A percentile compares a stretch with the other conserved stretches of the same genome.
Evolutionary conservation across 1,140 invertebrate species (phyloP).

Genomic region (Drosophila pruinosa): DNA sequence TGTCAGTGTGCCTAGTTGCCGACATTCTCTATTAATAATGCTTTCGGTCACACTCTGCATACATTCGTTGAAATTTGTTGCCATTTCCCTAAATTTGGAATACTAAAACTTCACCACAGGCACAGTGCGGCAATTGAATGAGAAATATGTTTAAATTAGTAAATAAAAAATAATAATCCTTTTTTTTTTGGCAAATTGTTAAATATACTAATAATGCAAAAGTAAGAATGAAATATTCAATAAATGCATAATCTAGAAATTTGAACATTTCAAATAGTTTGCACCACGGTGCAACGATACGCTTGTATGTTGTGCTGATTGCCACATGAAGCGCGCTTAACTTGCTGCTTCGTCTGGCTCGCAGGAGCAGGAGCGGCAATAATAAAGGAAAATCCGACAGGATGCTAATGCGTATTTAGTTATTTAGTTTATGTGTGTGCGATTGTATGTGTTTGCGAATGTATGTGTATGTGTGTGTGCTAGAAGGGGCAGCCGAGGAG

Average conservation of each 20-base stretch:
- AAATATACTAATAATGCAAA: background rate
- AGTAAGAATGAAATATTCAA: background rate
- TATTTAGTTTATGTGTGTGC: conserved; percentile 63
- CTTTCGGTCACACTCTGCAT: conserved; percentile 79
- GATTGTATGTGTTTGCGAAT: conserved; percentile 8
- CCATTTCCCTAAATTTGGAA: conserved; percentile 36
- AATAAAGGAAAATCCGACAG: conserved; percentile 80
- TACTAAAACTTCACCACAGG: conserved; percentile 35
- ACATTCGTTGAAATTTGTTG: conserved; percentile 73
- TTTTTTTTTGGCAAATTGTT: too few species aligned
- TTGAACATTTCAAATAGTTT: background rate
- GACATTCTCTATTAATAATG: conserved; percentile 80
- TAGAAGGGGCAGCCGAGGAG: conserved; percentile 16
- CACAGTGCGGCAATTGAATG: conserved; percentile 27
- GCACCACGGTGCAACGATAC: conserved; percentile 35
- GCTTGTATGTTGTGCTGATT: conserved; percentile 3
- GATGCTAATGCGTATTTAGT: conserved; percentile 81
- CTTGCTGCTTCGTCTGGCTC: conserved; percentile 16
- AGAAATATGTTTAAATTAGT: background rate
- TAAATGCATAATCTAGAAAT: background rate
- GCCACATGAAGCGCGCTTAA: conserved; percentile 35
- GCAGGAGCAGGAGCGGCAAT: conserved; percentile 40
- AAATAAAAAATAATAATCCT: background rate
- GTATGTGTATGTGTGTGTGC: background rate
- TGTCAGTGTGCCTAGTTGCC: conserved; percentile 43